Conservation (phyloP, 1,140 invertebrate species). For the Pachyrhynchus sulphureomaculatus region DNA sequence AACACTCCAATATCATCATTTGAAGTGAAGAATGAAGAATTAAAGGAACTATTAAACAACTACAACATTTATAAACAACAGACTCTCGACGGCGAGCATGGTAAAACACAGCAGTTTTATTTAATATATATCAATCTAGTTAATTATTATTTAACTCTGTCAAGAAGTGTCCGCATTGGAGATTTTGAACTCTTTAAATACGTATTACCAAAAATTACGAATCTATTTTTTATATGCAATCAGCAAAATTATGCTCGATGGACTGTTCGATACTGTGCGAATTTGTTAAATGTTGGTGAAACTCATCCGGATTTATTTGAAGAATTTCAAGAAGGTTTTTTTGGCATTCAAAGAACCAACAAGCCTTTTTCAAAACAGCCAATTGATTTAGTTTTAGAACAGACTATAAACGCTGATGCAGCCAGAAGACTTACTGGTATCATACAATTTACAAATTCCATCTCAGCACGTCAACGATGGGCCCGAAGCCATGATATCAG, state of each 20-base stretch:
- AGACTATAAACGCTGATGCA: slow-evolving; percentile 47
- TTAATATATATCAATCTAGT: too few species aligned
- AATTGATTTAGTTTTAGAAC: slow-evolving; percentile 42
- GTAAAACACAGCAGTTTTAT: slow-evolving; percentile 45
- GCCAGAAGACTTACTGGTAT: slow-evolving; percentile 41
- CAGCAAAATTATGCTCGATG: slow-evolving; percentile 38
- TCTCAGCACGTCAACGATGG: slow-evolving; percentile 32
- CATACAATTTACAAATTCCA: slow-evolving; percentile 36
- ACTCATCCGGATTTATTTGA: too few species aligned
- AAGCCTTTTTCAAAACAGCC: slow-evolving; percentile 41
- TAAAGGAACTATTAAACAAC: slow-evolving; percentile 31
- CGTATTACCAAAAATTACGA: slow-evolving; percentile 28
- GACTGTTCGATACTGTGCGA: too few species aligned
- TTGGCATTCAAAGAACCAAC: slow-evolving; percentile 37
- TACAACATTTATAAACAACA: slow-evolving; percentile 36
- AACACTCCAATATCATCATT: background rate
- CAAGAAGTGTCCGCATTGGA: too few species aligned
- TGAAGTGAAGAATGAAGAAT: slow-evolving; percentile 5
- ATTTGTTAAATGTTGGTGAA: too few species aligned
- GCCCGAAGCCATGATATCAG: slow-evolving; percentile 31
- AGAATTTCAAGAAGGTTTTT: slow-evolving; percentile 36
- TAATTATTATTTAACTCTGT: too few species aligned
- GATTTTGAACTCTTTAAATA: slow-evolving; percentile 33
- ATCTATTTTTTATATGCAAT: slow-evolving; percentile 37
- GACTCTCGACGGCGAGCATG: slow-evolving; percentile 39